phyloP scores from a whole-genome alignment of 2,113 vertebrate species.

The Ahaetulla prasina region DNA sequence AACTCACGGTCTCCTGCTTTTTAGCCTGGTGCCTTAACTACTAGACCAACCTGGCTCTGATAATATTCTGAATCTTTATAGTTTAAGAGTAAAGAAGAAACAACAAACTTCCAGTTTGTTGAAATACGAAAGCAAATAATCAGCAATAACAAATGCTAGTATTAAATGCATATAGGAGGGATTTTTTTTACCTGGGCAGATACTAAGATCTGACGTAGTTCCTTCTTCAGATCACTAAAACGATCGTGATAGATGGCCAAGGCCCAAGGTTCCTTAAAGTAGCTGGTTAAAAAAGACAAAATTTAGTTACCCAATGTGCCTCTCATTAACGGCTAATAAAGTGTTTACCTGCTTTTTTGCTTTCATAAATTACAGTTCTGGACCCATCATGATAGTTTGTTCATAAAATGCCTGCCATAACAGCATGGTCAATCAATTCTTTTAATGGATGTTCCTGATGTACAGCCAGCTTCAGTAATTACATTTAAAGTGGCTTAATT shows the following conservation, averaged over 20 bases:
- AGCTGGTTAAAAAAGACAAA: slow-evolving; percentile 76
- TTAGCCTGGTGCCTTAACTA: background rate
- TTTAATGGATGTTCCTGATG: slow-evolving; percentile 93
- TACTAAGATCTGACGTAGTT: slow-evolving; percentile 77
- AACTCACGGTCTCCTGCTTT: background rate
- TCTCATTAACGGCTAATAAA: slow-evolving; percentile 77
- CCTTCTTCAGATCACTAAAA: slow-evolving; percentile 87
- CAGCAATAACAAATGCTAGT: slow-evolving; percentile 49
- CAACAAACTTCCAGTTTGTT: background rate
- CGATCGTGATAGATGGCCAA: slow-evolving; percentile 88
- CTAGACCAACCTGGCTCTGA: background rate
- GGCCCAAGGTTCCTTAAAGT: slow-evolving; percentile 86
- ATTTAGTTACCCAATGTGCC: slow-evolving; percentile 73
- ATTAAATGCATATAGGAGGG: slow-evolving; percentile 37
- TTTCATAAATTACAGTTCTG: slow-evolving; percentile 77
- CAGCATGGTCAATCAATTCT: slow-evolving; percentile 91
- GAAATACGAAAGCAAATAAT: slow-evolving; percentile 44
- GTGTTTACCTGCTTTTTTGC: slow-evolving; percentile 79
- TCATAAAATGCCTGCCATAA: slow-evolving; percentile 83
- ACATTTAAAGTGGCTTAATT: slow-evolving; percentile 91
- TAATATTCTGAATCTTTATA: background rate
- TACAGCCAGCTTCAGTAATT: slow-evolving; percentile 89
- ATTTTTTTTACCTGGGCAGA: slow-evolving; percentile 66
- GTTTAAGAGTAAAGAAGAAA: slow-evolving; percentile 29
- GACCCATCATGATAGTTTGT: slow-evolving; percentile 80